phyloP scores from a whole-genome alignment of 2,113 vertebrate species.

The Cromileptes altivelis region DNA sequence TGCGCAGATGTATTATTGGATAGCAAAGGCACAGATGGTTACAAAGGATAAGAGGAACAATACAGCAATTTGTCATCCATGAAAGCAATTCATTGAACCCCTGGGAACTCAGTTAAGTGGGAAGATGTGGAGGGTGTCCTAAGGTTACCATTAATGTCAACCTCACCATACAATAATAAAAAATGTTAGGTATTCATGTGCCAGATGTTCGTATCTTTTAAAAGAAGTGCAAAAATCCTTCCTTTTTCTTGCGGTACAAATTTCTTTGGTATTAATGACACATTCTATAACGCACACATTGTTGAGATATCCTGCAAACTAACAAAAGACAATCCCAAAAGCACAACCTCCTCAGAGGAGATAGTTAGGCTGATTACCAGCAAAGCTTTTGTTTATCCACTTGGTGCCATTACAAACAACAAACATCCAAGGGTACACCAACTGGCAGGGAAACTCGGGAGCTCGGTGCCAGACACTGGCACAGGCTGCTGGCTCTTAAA shows the following conservation, averaged over 20 bases:
- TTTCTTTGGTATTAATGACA: neutral
- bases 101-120: neutral
- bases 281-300: neutral
- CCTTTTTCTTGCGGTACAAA: neutral
- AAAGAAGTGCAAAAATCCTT: neutral
- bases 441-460: constrained; percentile 1
- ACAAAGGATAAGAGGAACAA: constrained; percentile 46
- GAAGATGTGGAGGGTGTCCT: neutral
- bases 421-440: constrained; percentile 1
- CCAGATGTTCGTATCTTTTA: neutral
- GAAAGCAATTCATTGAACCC: constrained; percentile 21
- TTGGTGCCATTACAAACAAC: constrained; percentile 17
- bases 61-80: constrained; percentile 38
- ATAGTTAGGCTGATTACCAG: constrained; percentile 21
- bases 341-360: neutral
- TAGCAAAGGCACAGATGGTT: constrained; percentile 31
- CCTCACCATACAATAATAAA: neutral
- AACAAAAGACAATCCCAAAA: neutral
- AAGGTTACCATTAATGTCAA: neutral
- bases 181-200: neutral
- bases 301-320: neutral
- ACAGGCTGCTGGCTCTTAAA: constrained; percentile 2
- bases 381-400: constrained; percentile 9
- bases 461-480: constrained; percentile 2
- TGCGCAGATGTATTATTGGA: constrained; percentile 24